Conservation (phyloP, 2,888 invertebrate genomes). For the Bellardia pandia region DNA sequence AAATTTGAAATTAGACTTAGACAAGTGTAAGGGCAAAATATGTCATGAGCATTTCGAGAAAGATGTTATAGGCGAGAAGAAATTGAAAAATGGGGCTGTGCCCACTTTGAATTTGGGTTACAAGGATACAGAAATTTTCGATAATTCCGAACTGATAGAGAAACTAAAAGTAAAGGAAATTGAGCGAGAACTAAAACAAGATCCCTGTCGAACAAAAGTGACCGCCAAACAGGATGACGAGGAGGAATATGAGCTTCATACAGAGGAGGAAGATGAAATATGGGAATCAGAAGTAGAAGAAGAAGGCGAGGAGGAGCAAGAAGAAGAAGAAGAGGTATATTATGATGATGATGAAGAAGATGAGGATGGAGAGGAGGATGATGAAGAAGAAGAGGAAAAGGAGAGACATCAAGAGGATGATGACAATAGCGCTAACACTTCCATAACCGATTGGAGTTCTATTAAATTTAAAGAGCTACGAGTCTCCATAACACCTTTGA, state of each 20-base stretch:
- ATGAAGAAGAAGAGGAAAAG: conserved; percentile 43
- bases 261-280: conserved; percentile 69
- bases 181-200: conserved; percentile 30
- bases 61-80: conserved; percentile 77
- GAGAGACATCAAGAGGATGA: conserved; percentile 45
- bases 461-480: conserved; percentile 65
- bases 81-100: conserved; percentile 79
- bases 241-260: conserved; percentile 40
- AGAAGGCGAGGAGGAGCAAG: conserved; percentile 70
- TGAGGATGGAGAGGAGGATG: conserved; percentile 74
- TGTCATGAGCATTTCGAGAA: conserved; percentile 80
- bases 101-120: conserved; percentile 80
- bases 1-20: conserved; percentile 77
- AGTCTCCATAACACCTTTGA: conserved; percentile 54
- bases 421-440: conserved; percentile 45
- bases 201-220: conserved; percentile 8
- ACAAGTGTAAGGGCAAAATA: conserved; percentile 78
- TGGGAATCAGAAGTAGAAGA: conserved; percentile 54
- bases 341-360: conserved; percentile 33
- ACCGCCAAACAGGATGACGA: conserved; percentile 44
- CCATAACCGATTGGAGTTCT: conserved; percentile 57
- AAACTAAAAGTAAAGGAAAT: conserved; percentile 47
- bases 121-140: conserved; percentile 76
- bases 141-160: conserved; percentile 77
- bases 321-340: conserved; percentile 27